Percentiles rank a stretch among this genome's conserved stretches.
Evolutionary conservation across 2,888 invertebrate genomes (phyloP).

Genomic region (Nephrotoma flavescens): DNA sequence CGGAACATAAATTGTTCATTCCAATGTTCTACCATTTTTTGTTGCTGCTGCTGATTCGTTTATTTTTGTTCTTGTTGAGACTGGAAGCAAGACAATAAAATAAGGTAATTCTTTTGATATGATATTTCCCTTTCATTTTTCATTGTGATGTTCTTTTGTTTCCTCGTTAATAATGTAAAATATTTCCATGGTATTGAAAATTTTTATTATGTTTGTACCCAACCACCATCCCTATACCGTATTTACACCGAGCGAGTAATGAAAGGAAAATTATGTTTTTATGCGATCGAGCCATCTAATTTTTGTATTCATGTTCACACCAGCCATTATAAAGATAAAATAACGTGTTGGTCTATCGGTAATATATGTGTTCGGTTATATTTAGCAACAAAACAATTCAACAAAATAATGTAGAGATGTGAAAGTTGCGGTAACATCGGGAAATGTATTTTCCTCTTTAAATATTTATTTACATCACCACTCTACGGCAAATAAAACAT

Average conservation of each 20-base stretch:
- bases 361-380: not conserved
- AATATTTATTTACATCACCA: not conserved
- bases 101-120: not conserved
- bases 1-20: not conserved
- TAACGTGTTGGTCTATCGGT: too few relatives aligned
- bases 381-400: not conserved
- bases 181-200: not conserved
- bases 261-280: not conserved
- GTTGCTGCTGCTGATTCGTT: not conserved
- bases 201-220: too few relatives aligned
- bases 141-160: not conserved
- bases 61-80: not conserved
- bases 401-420: not conserved
- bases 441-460: not conserved
- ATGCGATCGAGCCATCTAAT: not conserved
- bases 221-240: too few relatives aligned
- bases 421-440: not conserved
- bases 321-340: not conserved
- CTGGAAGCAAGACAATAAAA: not conserved
- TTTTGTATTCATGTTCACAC: not conserved
- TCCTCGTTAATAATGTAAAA: not conserved
- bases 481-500: not conserved
- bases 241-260: not conserved
- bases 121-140: not conserved
- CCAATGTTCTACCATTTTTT: not conserved